Evolutionary conservation across 2,113 vertebrate genomes (phyloP), one percentile per base, ranked within the genome.

Genomic region (Rhombomys opimus): DNA sequence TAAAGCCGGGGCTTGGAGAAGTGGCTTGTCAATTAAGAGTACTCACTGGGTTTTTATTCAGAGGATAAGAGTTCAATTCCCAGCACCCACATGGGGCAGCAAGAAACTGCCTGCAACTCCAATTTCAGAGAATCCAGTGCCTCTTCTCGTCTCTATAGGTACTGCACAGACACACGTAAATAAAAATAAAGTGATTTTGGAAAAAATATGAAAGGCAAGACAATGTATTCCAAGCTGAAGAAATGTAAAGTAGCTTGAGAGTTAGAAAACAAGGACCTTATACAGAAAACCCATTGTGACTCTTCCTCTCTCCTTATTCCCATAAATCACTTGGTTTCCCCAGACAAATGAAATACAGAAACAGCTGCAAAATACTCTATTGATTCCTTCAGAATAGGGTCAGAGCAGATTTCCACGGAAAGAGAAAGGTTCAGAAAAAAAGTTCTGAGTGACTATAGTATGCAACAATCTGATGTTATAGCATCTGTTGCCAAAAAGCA

Each of bases 391-490:
- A 59, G 4, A 61, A 3, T 35, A 15, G 46, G 22, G 4, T 17
- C 20, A 87, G 27, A 91, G 15, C 8, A 57, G 20, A 50, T 57
- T 67, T 54, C 72, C 27, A 38, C 17, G 38, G 32, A 38, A 20
- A 72, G 38, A 27, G 25, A 72, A 20, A 11, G 10, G 8, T 7
- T 18, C 2, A 15, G 70, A 27, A 41, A 46, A 54, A 52, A 46
- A 10, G 7, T 2, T 13, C 6, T 25, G 25, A 27, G n/a, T 12
- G 41, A 13, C 57, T 63, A 23, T 7, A 3, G 0, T 25, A 52
- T 78, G 41, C 22, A 18, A 73, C 81, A 87, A 87, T 68, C 30
- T 50, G 68, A 1, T 4, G 50, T 38, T 30, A 46, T 61, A 46
- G 46, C 46, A 46, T 46, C 46, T 46, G 46, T 46, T 11, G 23